phyloP scores from a whole-genome alignment of 1,140 invertebrate species.

The Parapsyche elsis region DNA sequence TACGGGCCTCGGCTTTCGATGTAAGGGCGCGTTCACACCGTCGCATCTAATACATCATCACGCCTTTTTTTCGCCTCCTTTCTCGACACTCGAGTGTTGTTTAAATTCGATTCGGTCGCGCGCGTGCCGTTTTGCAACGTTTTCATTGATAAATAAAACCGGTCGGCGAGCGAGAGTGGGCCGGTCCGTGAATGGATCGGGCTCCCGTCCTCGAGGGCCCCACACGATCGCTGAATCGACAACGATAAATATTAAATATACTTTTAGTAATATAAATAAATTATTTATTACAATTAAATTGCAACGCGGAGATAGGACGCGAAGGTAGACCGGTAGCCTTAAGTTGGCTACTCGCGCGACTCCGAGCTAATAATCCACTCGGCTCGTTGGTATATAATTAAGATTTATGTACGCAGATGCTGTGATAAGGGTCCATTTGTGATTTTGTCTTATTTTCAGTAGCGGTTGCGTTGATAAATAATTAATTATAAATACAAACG shows the following conservation, averaged over 20 bases:
- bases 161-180: constrained; percentile 47
- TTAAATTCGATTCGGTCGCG: constrained; percentile 10
- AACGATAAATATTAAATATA: constrained; percentile 23
- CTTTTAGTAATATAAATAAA: not conserved
- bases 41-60: not conserved
- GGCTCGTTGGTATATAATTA: not conserved
- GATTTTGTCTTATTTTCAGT: too few species aligned
- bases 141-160: constrained; percentile 53
- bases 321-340: constrained; percentile 2
- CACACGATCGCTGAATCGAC: not conserved
- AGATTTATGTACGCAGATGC: constrained; percentile 11
- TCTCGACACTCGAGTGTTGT: too few species aligned
- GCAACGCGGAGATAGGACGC: not conserved
- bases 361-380: not conserved
- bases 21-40: too few species aligned
- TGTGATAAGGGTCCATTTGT: not conserved
- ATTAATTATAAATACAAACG: too few species aligned
- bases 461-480: too few species aligned
- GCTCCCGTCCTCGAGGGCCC: constrained; percentile 12
- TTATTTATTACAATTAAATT: too few species aligned
- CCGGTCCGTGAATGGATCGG: constrained; percentile 43
- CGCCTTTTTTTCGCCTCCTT: not conserved
- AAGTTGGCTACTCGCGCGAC: too few species aligned
- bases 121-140: constrained; percentile 39
- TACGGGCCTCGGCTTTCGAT: too few species aligned